Conservation (phyloP, 2,113 vertebrate genomes). For the Pelmatolapia mariae region DNA sequence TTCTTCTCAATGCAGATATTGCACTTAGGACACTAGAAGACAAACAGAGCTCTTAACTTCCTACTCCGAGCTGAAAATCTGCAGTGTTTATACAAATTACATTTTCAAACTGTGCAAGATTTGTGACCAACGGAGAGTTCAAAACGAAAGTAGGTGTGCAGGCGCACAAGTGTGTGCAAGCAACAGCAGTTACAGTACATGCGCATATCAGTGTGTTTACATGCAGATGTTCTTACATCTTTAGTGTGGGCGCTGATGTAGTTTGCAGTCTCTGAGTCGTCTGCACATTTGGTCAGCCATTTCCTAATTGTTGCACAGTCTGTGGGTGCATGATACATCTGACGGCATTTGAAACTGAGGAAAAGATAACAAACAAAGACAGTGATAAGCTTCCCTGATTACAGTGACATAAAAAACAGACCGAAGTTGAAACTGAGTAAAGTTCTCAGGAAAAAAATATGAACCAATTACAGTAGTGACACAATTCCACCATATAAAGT, state of each 20-base stretch:
- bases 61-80: background rate
- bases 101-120: background rate
- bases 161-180: background rate
- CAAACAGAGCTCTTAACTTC: background rate
- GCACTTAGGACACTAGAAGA: constrained; percentile 95
- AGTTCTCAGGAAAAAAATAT: background rate
- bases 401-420: background rate
- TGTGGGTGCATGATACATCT: constrained; percentile 99
- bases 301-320: constrained; percentile 98
- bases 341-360: constrained; percentile 95
- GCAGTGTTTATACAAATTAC: background rate
- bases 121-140: background rate
- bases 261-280: constrained; percentile 99
- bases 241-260: constrained; percentile 99
- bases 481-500: background rate
- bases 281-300: constrained; percentile 98
- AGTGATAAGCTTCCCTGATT: background rate
- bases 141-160: background rate
- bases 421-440: background rate
- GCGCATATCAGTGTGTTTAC: background rate
- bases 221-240: constrained; percentile 80
- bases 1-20: constrained; percentile 99
- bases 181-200: background rate
- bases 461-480: background rate
- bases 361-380: background rate